Evolutionary conservation across 2,888 invertebrate species (phyloP).

Genomic region (Neoscelio sp.): DNA sequence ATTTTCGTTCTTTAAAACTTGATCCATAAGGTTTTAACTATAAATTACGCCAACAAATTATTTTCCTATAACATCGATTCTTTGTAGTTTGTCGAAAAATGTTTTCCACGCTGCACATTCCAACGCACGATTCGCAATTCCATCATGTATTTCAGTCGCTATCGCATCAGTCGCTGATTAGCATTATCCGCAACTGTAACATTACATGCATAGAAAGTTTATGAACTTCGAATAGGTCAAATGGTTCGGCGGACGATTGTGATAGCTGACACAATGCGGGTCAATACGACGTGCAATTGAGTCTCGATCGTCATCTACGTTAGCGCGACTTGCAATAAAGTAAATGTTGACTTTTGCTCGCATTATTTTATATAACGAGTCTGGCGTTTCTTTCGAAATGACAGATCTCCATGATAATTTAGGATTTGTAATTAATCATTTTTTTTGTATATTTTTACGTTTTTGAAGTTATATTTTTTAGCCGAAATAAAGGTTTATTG

Average conservation of each 20-base stretch:
- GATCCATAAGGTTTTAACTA: too few species aligned
- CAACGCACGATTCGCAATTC: constrained; percentile 54
- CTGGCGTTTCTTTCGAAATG: background rate
- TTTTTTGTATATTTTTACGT: background rate
- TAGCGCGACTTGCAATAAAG: constrained; percentile 31
- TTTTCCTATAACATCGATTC: too few species aligned
- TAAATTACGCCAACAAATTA: too few species aligned
- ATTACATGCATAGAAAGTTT: constrained; percentile 72
- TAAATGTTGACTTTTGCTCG: constrained; percentile 34
- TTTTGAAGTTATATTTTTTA: background rate
- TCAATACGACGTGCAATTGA: constrained; percentile 46
- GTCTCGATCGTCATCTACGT: constrained; percentile 40
- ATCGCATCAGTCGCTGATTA: constrained; percentile 63
- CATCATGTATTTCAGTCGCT: constrained; percentile 44
- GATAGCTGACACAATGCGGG: constrained; percentile 78
- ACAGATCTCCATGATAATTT: constrained; percentile 5
- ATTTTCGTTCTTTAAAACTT: too few species aligned
- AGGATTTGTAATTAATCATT: background rate
- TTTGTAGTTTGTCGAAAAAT: too few species aligned
- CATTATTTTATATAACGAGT: constrained; percentile 31
- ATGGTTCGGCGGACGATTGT: constrained; percentile 72
- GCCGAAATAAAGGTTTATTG: background rate
- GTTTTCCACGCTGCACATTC: constrained; percentile 42
- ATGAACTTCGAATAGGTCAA: constrained; percentile 71
- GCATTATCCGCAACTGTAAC: constrained; percentile 65